Evolutionary conservation across 2,888 invertebrate species (phyloP), one percentile per base, ranked within the genome.

Genomic region (Cinara cedri): DNA sequence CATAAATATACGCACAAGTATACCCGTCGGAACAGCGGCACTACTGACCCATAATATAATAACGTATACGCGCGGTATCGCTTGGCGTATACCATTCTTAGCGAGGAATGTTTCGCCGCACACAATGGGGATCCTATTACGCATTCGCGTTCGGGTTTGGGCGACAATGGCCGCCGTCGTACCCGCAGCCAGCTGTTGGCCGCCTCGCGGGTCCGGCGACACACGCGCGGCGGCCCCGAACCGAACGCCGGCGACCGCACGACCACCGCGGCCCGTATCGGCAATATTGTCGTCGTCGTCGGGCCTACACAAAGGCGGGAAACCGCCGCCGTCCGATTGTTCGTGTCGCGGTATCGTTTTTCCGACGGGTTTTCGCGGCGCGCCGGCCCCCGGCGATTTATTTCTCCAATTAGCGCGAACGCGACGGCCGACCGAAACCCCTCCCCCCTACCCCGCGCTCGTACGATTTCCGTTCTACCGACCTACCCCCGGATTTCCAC

Each of bases 91-190:
- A n/a, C n/a, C n/a, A 19, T 42, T 1, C 6, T 9, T 60, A 26
- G n/a, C 1, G 13, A 19, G 19, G 42, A 19, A 21, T 60, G 26
- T 21, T 24, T 14, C 6, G 54, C 51, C 54, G 34, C 54, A 70
- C 34, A 70, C 78, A 78, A 78, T 78, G 70, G 26, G n/a, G 78
- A 78, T 78, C 78, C 60, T 26, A 78, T 78, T 78, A 78, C 78
- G 78, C 60, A 78, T 78, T 68, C 76, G 68, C 46, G 21, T 63
- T 55, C 21, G 9, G 46, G 57, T 68, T 57, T 68, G 57, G 66
- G 76, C 55, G 76, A 44, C 19, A 19, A 16, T 14, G 42, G 14
- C 54, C 19, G 46, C 24, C 46, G 24, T 24, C 44, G 13, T 24
- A 42, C 65, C 14, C 34, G 19, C 46, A 21, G 42, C 62, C 34